Evolutionary conservation across 2,113 vertebrate genomes (phyloP).

Genomic region (Origma solitaria): DNA sequence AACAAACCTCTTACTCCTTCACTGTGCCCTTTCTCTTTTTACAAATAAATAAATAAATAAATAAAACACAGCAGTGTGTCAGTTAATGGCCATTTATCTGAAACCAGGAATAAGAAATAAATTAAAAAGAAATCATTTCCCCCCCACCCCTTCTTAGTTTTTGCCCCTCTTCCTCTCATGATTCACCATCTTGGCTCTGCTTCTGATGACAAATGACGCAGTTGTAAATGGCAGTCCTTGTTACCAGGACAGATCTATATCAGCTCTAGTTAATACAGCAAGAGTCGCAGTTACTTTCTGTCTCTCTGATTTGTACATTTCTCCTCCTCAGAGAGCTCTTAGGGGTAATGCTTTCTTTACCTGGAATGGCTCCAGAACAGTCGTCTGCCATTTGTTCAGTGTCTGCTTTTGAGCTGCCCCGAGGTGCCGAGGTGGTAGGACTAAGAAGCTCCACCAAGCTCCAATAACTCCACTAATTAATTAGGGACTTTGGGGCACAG

Average conservation of each 20-base stretch:
- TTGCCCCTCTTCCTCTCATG: background rate
- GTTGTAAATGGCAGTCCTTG: background rate
- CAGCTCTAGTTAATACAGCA: background rate
- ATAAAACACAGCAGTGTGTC: background rate
- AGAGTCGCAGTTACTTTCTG: background rate
- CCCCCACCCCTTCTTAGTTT: background rate
- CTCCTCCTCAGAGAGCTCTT: background rate
- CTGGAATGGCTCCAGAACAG: constrained; percentile 25
- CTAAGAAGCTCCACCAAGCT: background rate
- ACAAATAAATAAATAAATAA: background rate
- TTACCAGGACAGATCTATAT: background rate
- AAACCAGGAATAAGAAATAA: background rate
- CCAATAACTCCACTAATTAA: constrained; percentile 53
- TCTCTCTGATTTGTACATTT: background rate
- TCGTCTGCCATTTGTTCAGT: background rate
- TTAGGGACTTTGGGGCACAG: constrained; percentile 39
- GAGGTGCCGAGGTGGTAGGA: background rate
- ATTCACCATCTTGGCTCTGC: background rate
- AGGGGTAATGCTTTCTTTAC: background rate
- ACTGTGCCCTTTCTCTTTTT: background rate
- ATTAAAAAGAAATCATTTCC: background rate
- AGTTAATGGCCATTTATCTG: background rate
- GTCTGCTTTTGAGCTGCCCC: background rate
- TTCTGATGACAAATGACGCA: background rate
- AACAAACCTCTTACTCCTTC: background rate